Base-by-base conservation (phyloP, 2,888 invertebrate genomes). In the Lysandra coridon region DNA sequence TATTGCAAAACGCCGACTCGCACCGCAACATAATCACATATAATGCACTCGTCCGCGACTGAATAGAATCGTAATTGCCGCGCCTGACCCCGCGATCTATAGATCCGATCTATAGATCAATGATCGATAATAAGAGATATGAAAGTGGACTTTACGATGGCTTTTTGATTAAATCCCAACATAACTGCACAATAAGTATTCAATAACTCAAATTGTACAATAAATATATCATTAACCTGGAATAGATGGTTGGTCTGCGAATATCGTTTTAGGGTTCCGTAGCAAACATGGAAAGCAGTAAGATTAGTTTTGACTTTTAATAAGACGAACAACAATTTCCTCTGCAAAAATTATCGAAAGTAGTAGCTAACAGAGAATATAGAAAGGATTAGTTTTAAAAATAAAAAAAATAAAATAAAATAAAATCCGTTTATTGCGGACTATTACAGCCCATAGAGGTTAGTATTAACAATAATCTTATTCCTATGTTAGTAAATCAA, bases 61-160 rank as follows among this genome's bases (percentile, higher is more conserved):
- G 89, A 90, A 90, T 90, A 88, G 90, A 83, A 82, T 82, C 84
- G 88, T 90, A 88, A 90, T 90, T 90, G 87, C 86, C 82, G 84
- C 80, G 84, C 83, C 85, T 88, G 88, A 89, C 88, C 86, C 84
- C 81, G 85, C 87, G 89, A 88, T 90, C 89, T 85, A 88, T 88
- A 88, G 90, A 90, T 90, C 89, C 83, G 90, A 91, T 90, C 91
- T 87, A 88, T 91, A 89, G 91, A 92, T 91, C 90, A 88, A 86
- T 87, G 89, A 88, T 90, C 90, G 88, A 90, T 90, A 90, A 89
- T 88, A 88, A 87, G 87, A 88, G 83, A 81, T 84, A 86, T 84
- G 88, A 88, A 86, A 87, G 88, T 86, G 83, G 86, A 86, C 85
- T 78, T 57, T 37, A 17, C 37, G 37, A 81, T 78, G 62, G 79